Evolutionary conservation across 2,113 vertebrate genomes (phyloP), one percentile per base, ranked within the genome.

Genomic region (Phycodurus eques): DNA sequence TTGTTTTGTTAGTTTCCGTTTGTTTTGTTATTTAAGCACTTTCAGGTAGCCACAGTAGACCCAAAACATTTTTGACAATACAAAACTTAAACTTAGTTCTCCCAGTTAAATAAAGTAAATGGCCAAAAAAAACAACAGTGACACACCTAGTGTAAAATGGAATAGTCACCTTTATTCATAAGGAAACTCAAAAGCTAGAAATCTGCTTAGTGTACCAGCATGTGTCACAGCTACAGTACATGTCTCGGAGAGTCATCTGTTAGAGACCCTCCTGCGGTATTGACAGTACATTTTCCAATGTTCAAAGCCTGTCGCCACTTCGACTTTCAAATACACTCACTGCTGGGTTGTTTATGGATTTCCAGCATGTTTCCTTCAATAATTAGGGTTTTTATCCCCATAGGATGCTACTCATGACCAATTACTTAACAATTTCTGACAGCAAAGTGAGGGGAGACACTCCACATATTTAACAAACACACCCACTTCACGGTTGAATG

Each of bases 341-440:
- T 77, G 72, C 76, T 60, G 59, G 71, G 88, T 88, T 86, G 84
- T 87, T 88, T 88, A 88, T 88, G 71, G 88, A 91, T 90, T 90
- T 85, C 74, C 77, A 70, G 35, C 44, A 27, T 80, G 77, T 83
- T 80, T 69, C 59, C 74, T 80, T 72, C 71, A 87, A 85, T 77
- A 88, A 88, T 87, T 87, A 79, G 86, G 76, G 76, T 75, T 85
- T 82, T 82, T 66, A 80, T 74, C 72, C 80, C 83, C 71, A 70
- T 49, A 73, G 80, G 87, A 83, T 70, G 69, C 77, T 80, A 49
- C 70, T 74, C 77, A 80, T 89, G 85, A 84, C 9, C 12, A 83
- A 71, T 63, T 63, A 78, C 79, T 88, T 84, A 77, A 85, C 87
- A 84, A 72, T 78, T 78, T 74, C 43, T 81, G 82, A 84, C 79